These are phyloP conservation scores for Rhinolophus sinicus DNA, from an alignment of 2,113 vertebrate genomes.

Conservation along the genomic window DNA sequence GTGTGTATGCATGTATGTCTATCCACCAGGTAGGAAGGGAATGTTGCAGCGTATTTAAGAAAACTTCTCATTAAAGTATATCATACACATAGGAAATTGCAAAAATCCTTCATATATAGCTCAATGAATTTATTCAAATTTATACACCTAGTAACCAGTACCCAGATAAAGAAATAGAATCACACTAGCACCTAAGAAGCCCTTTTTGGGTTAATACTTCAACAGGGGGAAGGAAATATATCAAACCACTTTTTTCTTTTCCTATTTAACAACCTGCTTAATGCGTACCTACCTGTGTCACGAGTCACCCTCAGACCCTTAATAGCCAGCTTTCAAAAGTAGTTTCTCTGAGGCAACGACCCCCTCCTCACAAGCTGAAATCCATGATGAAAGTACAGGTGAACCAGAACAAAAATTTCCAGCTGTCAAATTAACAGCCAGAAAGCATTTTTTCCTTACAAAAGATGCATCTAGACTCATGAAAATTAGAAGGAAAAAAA, in stretches of 20 bases:
- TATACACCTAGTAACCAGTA: neutral
- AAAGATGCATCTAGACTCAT: slow-evolving; percentile 52
- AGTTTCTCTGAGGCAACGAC: neutral
- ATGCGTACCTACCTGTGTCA: neutral
- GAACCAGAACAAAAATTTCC: slow-evolving; percentile 45
- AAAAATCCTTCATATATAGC: neutral
- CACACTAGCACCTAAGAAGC: neutral
- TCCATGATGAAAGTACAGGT: slow-evolving; percentile 24
- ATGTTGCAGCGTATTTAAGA: neutral
- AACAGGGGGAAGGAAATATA: neutral
- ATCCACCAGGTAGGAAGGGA: neutral
- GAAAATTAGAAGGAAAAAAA: slow-evolving; percentile 62
- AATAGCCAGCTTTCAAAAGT: slow-evolving; percentile 49
- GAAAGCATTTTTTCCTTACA: slow-evolving; percentile 28
- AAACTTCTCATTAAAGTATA: neutral
- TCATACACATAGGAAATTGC: neutral
- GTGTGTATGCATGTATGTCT: neutral
- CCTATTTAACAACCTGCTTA: neutral
- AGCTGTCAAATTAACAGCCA: slow-evolving; percentile 62
- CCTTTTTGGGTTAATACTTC: neutral
- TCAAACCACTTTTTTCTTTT: neutral
- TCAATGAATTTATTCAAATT: neutral
- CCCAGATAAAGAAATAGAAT: neutral
- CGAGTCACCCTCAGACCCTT: slow-evolving; percentile 19
- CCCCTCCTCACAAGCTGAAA: neutral